Conservation (phyloP, 23 tunicate genomes). For the Pegea sp. region DNA sequence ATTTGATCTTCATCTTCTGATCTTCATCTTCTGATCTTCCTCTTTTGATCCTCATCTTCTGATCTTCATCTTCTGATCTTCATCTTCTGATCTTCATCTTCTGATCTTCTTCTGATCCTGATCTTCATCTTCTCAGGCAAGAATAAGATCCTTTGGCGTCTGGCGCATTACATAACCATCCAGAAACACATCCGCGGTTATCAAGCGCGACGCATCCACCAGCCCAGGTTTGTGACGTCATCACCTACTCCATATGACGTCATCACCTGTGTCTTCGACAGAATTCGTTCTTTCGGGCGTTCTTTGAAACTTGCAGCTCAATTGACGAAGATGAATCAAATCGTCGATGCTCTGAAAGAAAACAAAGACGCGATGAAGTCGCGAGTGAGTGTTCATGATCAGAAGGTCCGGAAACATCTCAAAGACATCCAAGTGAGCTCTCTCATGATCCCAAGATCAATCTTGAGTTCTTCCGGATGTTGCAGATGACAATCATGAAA, state of each 20-base stretch:
- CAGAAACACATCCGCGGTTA: slow-evolving; percentile 59
- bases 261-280: background rate
- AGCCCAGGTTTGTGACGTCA: slow-evolving; percentile 55
- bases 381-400: slow-evolving; percentile 34
- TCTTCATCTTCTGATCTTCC: too few species aligned
- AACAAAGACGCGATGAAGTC: slow-evolving; percentile 30
- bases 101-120: too few species aligned
- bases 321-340: slow-evolving; percentile 38
- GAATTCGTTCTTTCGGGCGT: slow-evolving; percentile 31
- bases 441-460: background rate
- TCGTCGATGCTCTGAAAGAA: slow-evolving; percentile 46
- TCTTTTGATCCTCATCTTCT: too few species aligned
- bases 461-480: background rate
- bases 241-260: background rate
- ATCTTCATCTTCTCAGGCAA: slow-evolving; percentile 20
- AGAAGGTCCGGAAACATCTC: slow-evolving; percentile 13
- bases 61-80: too few species aligned
- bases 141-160: slow-evolving; percentile 58
- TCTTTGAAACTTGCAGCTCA: slow-evolving; percentile 29
- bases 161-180: slow-evolving; percentile 39
- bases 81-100: too few species aligned
- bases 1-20: too few species aligned
- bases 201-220: slow-evolving; percentile 42
- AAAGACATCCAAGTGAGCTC: slow-evolving; percentile 34
- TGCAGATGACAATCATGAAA: slow-evolving; percentile 15